Percentiles rank a stretch among this genome's conserved stretches.
Conservation (phyloP, 2,888 invertebrate genomes). For the Pristionchus entomophagus region DNA sequence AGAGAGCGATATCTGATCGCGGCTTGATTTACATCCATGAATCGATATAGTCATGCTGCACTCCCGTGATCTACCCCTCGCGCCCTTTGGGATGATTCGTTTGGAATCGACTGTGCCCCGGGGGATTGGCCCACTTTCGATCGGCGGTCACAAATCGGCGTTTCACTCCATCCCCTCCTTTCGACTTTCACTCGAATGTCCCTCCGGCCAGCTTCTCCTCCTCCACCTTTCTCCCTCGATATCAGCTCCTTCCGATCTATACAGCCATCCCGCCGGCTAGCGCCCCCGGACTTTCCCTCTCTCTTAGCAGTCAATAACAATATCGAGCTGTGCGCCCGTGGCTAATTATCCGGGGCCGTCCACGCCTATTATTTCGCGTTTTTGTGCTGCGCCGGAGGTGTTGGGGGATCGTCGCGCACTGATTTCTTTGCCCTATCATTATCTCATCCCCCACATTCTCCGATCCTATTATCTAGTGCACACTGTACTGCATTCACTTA, state of each 20-base stretch:
- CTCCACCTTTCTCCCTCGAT: background rate
- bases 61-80: background rate
- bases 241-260: conserved; percentile 13
- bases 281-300: conserved; percentile 42
- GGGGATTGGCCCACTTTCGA: conserved; percentile 44
- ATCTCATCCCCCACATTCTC: background rate
- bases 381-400: background rate
- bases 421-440: conserved; percentile 42
- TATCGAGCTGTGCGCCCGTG: background rate
- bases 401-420: background rate
- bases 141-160: background rate
- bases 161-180: conserved; percentile 32
- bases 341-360: background rate
- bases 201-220: background rate
- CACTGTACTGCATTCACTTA: background rate
- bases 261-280: background rate
- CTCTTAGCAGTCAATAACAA: conserved; percentile 22
- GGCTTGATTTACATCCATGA: background rate
- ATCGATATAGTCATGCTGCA: background rate
- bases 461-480: background rate
- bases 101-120: background rate
- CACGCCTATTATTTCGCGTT: background rate
- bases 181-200: conserved; percentile 18
- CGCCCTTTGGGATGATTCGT: background rate
- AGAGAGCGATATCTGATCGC: background rate